A percentile compares a stretch with the other conserved stretches of the same genome.
Conservation (phyloP, 2,888 invertebrate species). For the Parasteatoda lunata region DNA sequence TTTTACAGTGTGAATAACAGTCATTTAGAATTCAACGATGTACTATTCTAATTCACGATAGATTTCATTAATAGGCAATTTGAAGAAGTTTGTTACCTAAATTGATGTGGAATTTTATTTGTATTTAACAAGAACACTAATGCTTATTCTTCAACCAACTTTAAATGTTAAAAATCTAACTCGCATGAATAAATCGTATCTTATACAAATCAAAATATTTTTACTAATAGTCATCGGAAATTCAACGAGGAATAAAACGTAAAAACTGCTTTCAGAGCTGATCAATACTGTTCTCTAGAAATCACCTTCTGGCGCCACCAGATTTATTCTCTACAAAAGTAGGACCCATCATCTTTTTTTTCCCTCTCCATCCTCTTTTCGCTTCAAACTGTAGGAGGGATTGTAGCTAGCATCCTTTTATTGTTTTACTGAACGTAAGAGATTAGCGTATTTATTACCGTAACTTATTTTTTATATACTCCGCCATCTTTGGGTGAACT, state of each 20-base stretch:
- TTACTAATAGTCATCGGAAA: slow-evolving; percentile 17
- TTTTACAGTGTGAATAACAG: too few relatives aligned
- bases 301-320: slow-evolving; percentile 62
- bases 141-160: too few relatives aligned
- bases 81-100: too few relatives aligned
- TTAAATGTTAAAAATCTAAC: too few relatives aligned
- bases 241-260: neutral
- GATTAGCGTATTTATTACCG: slow-evolving; percentile 67
- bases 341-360: slow-evolving; percentile 46
- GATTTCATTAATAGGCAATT: too few relatives aligned
- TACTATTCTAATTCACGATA: too few relatives aligned
- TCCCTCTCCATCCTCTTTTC: slow-evolving; percentile 18
- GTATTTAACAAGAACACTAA: too few relatives aligned
- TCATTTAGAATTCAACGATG: too few relatives aligned
- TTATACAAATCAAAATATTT: neutral
- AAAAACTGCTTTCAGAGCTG: slow-evolving; percentile 13
- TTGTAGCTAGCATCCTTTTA: slow-evolving; percentile 48
- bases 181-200: neutral
- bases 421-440: slow-evolving; percentile 64
- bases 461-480: slow-evolving; percentile 59
- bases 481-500: slow-evolving; percentile 30
- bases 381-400: slow-evolving; percentile 47
- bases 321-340: slow-evolving; percentile 55
- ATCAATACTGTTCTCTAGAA: slow-evolving; percentile 56
- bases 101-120: too few relatives aligned